Conservation (phyloP, 2,888 invertebrate genomes). For the Proisotoma minuta region DNA sequence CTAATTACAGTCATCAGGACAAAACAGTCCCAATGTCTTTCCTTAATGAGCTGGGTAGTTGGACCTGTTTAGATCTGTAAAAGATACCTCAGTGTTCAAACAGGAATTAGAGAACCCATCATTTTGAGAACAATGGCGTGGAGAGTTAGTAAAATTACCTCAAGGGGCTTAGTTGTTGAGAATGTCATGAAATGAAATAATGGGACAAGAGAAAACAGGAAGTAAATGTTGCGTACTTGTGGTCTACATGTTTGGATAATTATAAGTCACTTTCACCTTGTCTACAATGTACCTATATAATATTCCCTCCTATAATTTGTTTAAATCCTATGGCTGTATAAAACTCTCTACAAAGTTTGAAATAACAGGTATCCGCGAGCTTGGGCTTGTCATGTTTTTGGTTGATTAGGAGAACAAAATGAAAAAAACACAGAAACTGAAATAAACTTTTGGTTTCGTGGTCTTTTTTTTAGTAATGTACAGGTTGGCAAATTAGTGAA, state of each 20-base stretch:
- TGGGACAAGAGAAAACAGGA: not conserved
- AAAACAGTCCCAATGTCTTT: constrained; percentile 4
- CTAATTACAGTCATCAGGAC: constrained; percentile 2
- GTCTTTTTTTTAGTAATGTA: too few species aligned
- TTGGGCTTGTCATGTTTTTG: too few species aligned
- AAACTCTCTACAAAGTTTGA: too few species aligned
- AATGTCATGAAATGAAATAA: constrained; percentile 3
- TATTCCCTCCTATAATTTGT: not conserved
- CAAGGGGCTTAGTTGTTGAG: not conserved
- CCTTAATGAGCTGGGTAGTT: constrained; percentile 12
- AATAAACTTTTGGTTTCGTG: too few species aligned
- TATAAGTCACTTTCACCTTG: not conserved
- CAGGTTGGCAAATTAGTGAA: too few species aligned
- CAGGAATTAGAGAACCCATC: not conserved
- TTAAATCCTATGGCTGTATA: too few species aligned
- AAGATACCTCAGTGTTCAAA: not conserved
- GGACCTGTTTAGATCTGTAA: not conserved
- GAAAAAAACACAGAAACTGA: too few species aligned
- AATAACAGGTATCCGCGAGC: too few species aligned
- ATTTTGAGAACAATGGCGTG: not conserved
- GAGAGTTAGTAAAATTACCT: constrained; percentile 1
- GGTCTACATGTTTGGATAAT: not conserved
- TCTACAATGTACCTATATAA: not conserved
- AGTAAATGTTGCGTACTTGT: not conserved
- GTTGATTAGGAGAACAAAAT: too few species aligned